Base-by-base conservation (phyloP, 2,113 vertebrate genomes). In the Oreochromis niloticus region DNA sequence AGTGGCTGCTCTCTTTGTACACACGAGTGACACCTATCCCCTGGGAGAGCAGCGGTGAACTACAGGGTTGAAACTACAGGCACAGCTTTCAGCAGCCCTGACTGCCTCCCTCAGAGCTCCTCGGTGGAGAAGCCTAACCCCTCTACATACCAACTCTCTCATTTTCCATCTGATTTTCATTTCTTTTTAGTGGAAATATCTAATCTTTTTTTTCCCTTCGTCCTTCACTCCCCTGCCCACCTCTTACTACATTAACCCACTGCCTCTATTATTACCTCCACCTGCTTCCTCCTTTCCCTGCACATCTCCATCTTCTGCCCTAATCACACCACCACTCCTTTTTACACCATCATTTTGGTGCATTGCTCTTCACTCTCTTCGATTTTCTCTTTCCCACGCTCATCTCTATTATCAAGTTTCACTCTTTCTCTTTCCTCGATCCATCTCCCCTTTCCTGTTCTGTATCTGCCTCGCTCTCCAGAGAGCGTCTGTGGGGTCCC, bases 21-120 rank as follows among this genome's bases (percentile, higher is more conserved):
- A 78, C 90, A 88, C 88, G 32, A 95, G 88, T 94, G 93, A 93
- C 92, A 91, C 90, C 91, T 84, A 71, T 92, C 91, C 90, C 92
- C 89, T 7, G 61, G 90, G 93, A 93, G 79, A 86, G 83, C 59
- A 43, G 63, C 61, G 8, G 81, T 78, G 92, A 92, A 88, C 87
- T 84, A 56, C 83, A 50, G 46, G 59, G 87, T 83, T 87, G 85
- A 61, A 88, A 86, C 85, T 82, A 80, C 89, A 90, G 79, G 84
- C 88, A 50, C 84, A 66, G 63, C 79, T 80, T 82, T 79, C 66
- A 81, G 56, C 75, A 56, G 86, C 78, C 80, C 82, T 92, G 90
- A 94, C 89, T 94, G 87, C 68, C 78, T 86, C 66, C 78, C 86
- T 85, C 61, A 3, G 57, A 81, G 89, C 73, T 81, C 71, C 85